phyloP scores from a whole-genome alignment of 2,888 invertebrate genomes.

The Hartigia nigra region DNA sequence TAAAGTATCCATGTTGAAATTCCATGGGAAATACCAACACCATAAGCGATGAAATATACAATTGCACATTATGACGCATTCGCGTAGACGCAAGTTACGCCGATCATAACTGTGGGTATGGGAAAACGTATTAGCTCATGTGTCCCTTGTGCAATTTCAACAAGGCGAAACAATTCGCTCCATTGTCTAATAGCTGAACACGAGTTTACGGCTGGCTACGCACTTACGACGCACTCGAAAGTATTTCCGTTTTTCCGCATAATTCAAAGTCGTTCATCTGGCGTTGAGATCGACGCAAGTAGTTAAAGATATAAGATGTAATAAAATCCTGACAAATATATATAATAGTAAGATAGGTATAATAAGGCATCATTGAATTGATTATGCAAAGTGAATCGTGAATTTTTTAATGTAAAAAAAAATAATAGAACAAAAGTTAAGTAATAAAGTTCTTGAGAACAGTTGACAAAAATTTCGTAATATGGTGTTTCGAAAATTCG shows the following conservation, averaged over 20 bases:
- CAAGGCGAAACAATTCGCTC: slow-evolving; percentile 44
- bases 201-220: neutral
- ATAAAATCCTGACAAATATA: neutral
- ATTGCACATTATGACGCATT: slow-evolving; percentile 41
- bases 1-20: slow-evolving; percentile 41
- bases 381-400: neutral
- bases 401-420: neutral
- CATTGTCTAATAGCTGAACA: slow-evolving; percentile 29
- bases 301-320: neutral
- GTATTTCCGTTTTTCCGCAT: neutral
- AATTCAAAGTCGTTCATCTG: neutral
- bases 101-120: slow-evolving; percentile 34
- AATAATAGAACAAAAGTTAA: neutral
- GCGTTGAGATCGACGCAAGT: neutral
- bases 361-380: too few relatives aligned
- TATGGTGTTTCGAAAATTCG: slow-evolving; percentile 3
- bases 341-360: too few relatives aligned
- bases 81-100: slow-evolving; percentile 23
- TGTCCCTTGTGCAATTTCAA: slow-evolving; percentile 39
- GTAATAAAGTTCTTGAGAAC: slow-evolving; percentile 19
- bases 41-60: slow-evolving; percentile 24
- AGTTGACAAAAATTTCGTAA: slow-evolving; percentile 29
- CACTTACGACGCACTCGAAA: neutral
- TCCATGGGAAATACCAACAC: slow-evolving; percentile 42
- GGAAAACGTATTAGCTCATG: slow-evolving; percentile 30